Evolutionary conservation across 1,140 invertebrate genomes (phyloP).

Genomic region (Leptestheria dahalacensis): DNA sequence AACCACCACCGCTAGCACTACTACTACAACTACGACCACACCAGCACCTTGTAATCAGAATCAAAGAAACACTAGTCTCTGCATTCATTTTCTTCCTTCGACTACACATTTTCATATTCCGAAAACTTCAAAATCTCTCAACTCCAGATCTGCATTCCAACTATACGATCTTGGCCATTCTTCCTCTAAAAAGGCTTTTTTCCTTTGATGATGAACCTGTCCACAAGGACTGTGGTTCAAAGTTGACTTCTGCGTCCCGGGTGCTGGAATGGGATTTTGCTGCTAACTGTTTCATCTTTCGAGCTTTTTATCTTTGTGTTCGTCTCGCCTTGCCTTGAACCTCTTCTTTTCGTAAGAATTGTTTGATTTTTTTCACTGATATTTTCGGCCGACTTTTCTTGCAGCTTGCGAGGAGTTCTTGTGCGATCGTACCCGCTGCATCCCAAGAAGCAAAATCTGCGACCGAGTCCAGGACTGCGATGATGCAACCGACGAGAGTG

Average conservation of each 20-base stretch:
- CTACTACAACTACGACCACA: not conserved
- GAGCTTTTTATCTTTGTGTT: too few species aligned
- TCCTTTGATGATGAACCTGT: too few species aligned
- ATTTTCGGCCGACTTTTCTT: not conserved
- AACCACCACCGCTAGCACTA: not conserved
- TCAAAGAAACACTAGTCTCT: not conserved
- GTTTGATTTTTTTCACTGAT: not conserved
- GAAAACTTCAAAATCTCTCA: not conserved
- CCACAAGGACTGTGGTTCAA: too few species aligned
- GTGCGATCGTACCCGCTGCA: conserved; percentile 26
- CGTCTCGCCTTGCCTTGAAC: too few species aligned
- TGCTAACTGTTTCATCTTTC: too few species aligned
- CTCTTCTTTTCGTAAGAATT: too few species aligned
- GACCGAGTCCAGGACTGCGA: conserved; percentile 47
- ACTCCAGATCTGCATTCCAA: not conserved
- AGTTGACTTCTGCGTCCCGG: too few species aligned
- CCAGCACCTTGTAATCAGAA: not conserved
- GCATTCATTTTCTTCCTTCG: not conserved
- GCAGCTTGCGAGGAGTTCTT: conserved; percentile 19
- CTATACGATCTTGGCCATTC: too few species aligned
- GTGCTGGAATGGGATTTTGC: too few species aligned
- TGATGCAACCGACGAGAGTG: conserved; percentile 51
- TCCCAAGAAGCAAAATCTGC: conserved; percentile 25
- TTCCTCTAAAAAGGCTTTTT: too few species aligned
- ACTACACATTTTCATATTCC: too few species aligned